Evolutionary conservation across 2,888 invertebrate species (phyloP).

Genomic region (Eudasyphora cyanicolor): DNA sequence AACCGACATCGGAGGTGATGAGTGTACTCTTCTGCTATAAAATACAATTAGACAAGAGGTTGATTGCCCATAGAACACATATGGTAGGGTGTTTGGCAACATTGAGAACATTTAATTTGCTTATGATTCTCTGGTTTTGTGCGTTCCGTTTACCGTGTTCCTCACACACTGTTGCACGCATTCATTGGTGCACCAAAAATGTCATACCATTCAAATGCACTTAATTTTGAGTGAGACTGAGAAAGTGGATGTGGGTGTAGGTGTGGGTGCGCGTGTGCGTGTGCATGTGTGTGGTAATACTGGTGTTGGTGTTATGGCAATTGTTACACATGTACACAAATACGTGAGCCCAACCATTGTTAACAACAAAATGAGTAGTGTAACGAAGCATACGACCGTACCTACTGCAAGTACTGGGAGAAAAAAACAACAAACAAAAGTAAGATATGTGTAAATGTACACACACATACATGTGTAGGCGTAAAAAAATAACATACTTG

Average conservation of each 20-base stretch:
- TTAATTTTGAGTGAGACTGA: no score
- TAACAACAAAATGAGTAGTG: neutral
- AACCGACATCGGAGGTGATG: no score
- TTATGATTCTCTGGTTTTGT: neutral
- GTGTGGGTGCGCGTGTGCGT: no score
- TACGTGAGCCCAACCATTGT: neutral
- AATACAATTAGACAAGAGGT: neutral
- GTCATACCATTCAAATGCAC: neutral
- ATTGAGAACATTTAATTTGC: neutral
- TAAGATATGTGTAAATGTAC: no score
- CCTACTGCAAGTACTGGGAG: no score
- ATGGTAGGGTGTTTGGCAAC: neutral
- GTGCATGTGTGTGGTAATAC: no score
- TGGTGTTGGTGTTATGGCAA: neutral
- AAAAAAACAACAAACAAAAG: no score
- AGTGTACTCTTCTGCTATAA: no score
- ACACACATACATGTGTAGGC: neutral
- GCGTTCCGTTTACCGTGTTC: neutral
- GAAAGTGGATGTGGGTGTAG: no score
- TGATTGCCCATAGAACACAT: neutral
- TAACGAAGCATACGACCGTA: neutral
- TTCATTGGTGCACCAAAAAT: neutral
- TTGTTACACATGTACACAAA: neutral
- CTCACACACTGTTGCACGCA: neutral
- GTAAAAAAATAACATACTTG: slow-evolving; percentile 45